Percentiles rank a stretch among this genome's conserved stretches.
Conservation (phyloP, 2,888 invertebrate genomes). For the Sepioteuthis lessoniana region DNA sequence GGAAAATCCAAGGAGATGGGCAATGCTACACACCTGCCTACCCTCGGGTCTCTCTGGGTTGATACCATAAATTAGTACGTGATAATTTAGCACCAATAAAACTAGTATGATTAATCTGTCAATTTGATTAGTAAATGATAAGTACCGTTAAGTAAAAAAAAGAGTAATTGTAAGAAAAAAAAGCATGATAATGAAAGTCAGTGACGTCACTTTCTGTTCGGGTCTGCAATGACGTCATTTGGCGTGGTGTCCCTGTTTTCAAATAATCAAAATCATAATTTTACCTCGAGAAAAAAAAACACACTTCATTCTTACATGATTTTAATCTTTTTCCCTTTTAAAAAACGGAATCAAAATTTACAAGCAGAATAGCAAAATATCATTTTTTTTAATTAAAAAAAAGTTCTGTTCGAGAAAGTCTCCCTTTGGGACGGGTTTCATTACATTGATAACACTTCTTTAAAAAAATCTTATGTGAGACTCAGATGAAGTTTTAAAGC, state of each 20-base stretch:
- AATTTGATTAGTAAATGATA: not conserved
- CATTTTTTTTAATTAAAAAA: not conserved
- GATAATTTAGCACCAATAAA: slow-evolving; percentile 3
- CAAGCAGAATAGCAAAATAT: not conserved
- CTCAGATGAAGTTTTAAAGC: not conserved
- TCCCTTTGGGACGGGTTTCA: not conserved
- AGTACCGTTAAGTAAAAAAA: not conserved
- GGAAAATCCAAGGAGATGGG: not conserved
- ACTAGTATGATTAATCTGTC: not conserved
- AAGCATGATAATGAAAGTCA: not conserved
- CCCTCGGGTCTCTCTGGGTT: not conserved
- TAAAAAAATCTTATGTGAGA: not conserved
- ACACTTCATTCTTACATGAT: not conserved
- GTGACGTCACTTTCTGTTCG: slow-evolving; percentile 23
- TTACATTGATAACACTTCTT: not conserved
- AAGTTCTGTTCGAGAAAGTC: not conserved
- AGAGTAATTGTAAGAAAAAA: not conserved
- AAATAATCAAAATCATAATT: not conserved
- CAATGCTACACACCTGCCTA: not conserved
- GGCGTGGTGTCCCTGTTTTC: not conserved
- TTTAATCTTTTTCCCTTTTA: not conserved
- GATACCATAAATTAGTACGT: not conserved
- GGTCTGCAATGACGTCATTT: not conserved
- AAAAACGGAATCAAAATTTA: not conserved
- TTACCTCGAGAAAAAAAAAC: not conserved